Evolutionary conservation across 37 sponge, comb jelly and placozoan species (phyloP).

Genomic region (Hormiphora californensis): DNA sequence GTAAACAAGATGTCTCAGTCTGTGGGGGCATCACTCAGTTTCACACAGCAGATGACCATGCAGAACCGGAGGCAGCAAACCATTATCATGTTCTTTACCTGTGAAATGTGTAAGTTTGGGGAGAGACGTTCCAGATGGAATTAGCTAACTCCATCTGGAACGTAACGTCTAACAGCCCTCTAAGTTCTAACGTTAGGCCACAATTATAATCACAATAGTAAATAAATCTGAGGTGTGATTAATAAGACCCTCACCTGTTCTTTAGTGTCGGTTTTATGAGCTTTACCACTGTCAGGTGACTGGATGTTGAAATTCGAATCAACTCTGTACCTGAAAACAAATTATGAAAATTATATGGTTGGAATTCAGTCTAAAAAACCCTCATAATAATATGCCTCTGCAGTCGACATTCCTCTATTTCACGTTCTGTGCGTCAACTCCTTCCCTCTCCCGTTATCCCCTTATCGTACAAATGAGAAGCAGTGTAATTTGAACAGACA

Average conservation of each 20-base stretch:
- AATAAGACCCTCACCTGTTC: constrained; percentile 15
- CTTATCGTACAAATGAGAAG: too few species aligned
- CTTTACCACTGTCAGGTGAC: not conserved
- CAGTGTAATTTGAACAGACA: not conserved
- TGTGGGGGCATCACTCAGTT: not conserved
- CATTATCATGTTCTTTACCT: not conserved
- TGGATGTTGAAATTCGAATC: not conserved
- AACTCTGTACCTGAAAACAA: not conserved
- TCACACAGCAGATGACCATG: constrained; percentile 24
- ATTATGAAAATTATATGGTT: too few species aligned
- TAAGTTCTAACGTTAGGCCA: too few species aligned
- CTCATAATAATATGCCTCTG: too few species aligned
- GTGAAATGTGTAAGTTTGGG: not conserved
- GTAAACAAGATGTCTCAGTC: too few species aligned
- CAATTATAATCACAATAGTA: too few species aligned
- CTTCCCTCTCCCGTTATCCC: too few species aligned
- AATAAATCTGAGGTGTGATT: too few species aligned
- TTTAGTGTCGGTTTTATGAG: not conserved
- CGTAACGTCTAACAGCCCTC: too few species aligned
- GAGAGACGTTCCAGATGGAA: not conserved
- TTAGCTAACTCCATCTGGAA: not conserved
- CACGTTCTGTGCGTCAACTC: too few species aligned
- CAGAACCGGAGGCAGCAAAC: not conserved
- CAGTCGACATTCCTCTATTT: too few species aligned
- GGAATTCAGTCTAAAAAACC: too few species aligned